Conservation (phyloP, 2,113 vertebrate genomes). For the Podocnemis expansa region DNA sequence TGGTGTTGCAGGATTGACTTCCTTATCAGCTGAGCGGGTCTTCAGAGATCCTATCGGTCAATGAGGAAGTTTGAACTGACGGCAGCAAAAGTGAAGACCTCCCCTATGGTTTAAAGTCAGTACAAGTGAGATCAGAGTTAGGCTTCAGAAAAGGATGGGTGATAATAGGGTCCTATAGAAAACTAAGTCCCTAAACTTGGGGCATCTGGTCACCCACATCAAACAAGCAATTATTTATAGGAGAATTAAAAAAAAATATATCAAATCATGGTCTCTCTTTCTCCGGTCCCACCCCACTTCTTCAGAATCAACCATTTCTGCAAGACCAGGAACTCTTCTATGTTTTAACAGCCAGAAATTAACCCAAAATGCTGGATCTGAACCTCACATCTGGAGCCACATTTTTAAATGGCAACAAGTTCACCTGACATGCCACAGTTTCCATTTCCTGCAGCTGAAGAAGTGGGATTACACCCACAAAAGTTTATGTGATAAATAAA, state of each 20-base stretch:
- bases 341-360: background rate
- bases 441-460: no score
- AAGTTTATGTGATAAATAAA: no score
- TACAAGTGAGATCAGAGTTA: background rate
- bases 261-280: background rate
- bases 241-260: background rate
- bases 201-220: background rate
- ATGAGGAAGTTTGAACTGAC: no score
- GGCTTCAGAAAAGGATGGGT: background rate
- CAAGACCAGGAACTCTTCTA: conserved; percentile 13
- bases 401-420: background rate
- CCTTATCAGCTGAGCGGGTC: no score
- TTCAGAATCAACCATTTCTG: background rate
- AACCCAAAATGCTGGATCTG: background rate
- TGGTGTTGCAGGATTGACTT: no score
- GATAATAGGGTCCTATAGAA: no score
- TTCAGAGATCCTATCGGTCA: no score
- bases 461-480: no score
- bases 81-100: no score
- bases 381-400: background rate
- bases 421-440: no score
- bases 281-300: background rate
- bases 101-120: no score
- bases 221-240: background rate
- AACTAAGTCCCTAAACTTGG: no score